Conservation (phyloP, 2,888 invertebrate species). For the Cynaeus angustus region DNA sequence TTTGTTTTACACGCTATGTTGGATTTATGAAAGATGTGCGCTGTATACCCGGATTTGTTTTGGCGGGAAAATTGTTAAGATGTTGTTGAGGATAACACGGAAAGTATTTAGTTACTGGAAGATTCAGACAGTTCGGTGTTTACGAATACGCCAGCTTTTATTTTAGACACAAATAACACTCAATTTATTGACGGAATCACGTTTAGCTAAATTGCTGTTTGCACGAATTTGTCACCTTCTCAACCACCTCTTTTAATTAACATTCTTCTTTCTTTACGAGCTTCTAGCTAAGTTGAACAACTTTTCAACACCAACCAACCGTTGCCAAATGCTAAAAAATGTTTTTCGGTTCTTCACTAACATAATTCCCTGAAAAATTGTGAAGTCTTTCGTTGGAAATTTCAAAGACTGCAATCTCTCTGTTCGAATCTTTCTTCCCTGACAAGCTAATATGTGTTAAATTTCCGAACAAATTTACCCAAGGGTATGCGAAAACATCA, state of each 20-base stretch:
- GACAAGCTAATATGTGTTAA: slow-evolving; percentile 7
- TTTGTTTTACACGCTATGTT: background rate
- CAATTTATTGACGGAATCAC: slow-evolving; percentile 4
- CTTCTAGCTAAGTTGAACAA: slow-evolving; percentile 5
- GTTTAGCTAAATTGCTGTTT: background rate
- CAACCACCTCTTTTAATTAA: slow-evolving; percentile 2
- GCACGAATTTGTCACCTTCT: background rate
- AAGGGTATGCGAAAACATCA: slow-evolving; percentile 25
- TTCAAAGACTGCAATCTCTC: background rate
- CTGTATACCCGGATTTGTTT: background rate
- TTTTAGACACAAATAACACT: slow-evolving; percentile 5
- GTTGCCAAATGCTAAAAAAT: background rate
- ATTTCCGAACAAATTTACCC: slow-evolving; percentile 25
- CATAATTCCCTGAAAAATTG: slow-evolving; percentile 13
- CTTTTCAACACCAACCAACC: slow-evolving; percentile 4
- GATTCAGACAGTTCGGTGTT: background rate
- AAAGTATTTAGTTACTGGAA: background rate
- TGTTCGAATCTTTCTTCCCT: slow-evolving; percentile 1
- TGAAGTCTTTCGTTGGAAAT: background rate
- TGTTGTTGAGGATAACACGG: background rate
- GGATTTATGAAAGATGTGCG: background rate
- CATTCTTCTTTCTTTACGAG: background rate
- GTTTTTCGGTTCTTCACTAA: background rate
- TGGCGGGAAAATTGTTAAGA: slow-evolving; percentile 10
- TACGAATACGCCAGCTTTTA: slow-evolving; percentile 4